Base-by-base conservation (phyloP, 2,888 invertebrate species). In the Chloroclystis v-ata region DNA sequence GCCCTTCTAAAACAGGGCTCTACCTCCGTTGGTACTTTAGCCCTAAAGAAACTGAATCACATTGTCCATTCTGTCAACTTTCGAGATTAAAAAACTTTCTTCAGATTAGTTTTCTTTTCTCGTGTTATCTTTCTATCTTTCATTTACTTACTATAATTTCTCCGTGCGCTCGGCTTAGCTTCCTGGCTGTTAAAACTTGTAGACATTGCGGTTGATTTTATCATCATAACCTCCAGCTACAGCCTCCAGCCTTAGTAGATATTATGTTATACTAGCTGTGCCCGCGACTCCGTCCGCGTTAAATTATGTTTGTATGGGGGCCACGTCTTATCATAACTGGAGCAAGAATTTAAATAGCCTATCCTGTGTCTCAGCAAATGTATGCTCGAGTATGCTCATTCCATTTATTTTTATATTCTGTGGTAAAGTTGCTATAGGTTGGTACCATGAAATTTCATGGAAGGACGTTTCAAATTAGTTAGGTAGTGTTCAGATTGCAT, bases 401-500 rank as follows among this genome's bases (percentile, higher is more conserved):
- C n/a, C n/a, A 28, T 9, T 1, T 9, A 28, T 8, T 30, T 13
- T 30, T n/a, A n/a, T n/a, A n/a, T n/a, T n/a, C n/a, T n/a, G n/a
- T n/a, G n/a, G n/a, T n/a, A n/a, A n/a, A n/a, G n/a, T n/a, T n/a
- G n/a, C n/a, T n/a, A n/a, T n/a, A n/a, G n/a, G n/a, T n/a, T n/a
- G n/a, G n/a, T n/a, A 20, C 20, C 20, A 4, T 4, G 20, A 20
- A 20, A 20, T 20, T 20, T 20, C 20, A 20, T 20, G 3, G 2
- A 5, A 5, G 20, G 42, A 35, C 37, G 20, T 13, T 26, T 33
- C 25, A 35, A 50, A 38, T 46, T 42, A 37, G 10, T n/a, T 55
- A 53, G 10, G n/a, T 29, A 32, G 16, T 32, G 47, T 47, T 38
- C 47, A 60, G 61, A 69, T 65, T 61, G 61, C 60, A 67, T 69